A percentile compares a stretch with the other conserved stretches of the same genome.
These are phyloP conservation scores for Beris chalybata DNA, from an alignment of 2,888 invertebrate species.

Conservation along the genomic window DNA sequence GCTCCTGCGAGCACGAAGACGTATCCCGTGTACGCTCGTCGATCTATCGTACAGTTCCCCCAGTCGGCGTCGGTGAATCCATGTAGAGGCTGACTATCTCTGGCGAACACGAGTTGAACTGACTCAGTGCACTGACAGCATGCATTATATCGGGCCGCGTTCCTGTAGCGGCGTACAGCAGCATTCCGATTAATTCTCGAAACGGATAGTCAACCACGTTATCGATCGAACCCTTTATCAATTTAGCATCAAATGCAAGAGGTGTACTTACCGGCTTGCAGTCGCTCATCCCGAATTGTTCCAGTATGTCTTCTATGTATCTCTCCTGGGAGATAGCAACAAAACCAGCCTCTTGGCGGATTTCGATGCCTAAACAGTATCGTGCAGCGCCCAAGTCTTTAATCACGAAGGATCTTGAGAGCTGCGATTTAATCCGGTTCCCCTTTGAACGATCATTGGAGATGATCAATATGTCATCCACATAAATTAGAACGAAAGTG, in stretches of 20 bases:
- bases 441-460: not conserved
- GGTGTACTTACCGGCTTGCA: not conserved
- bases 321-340: not conserved
- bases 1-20: too few species aligned
- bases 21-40: too few species aligned
- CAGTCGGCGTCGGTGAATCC: too few species aligned
- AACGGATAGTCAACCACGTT: not conserved
- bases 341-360: not conserved
- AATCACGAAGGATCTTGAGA: not conserved
- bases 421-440: not conserved
- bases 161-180: conserved; percentile 2
- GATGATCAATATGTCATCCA: not conserved
- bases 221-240: too few species aligned
- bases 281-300: not conserved
- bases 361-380: not conserved
- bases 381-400: conserved; percentile 6
- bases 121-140: too few species aligned
- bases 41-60: too few species aligned
- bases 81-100: too few species aligned
- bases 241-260: too few species aligned
- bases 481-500: not conserved
- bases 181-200: conserved; percentile 3
- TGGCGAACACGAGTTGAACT: too few species aligned
- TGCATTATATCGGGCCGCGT: too few species aligned
- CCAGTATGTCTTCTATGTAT: not conserved